A percentile compares a stretch with the other conserved stretches of the same genome.
Conservation (phyloP, 2,888 invertebrate species). For the Sinotaia quadrata region DNA sequence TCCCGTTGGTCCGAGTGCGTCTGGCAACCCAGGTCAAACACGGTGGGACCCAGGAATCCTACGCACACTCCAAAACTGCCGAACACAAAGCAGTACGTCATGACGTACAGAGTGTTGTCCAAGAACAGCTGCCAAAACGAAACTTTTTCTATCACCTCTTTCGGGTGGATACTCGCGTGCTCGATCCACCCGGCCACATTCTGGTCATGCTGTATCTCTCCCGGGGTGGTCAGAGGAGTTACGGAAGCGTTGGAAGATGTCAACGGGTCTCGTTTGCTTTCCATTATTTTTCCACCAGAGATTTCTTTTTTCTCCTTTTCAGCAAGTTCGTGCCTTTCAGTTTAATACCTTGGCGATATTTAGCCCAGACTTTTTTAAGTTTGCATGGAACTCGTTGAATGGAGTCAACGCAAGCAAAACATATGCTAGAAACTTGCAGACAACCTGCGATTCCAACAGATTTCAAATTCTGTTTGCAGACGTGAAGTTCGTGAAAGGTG, state of each 20-base stretch:
- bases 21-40: conserved; percentile 74
- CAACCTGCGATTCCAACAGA: too few species aligned
- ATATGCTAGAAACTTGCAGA: too few species aligned
- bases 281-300: not conserved
- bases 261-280: not conserved
- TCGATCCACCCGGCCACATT: conserved; percentile 30
- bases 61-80: conserved; percentile 75
- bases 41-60: conserved; percentile 74
- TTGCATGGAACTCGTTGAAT: too few species aligned
- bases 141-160: conserved; percentile 42
- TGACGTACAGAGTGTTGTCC: conserved; percentile 70
- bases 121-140: conserved; percentile 69
- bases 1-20: conserved; percentile 70
- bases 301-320: not conserved
- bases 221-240: not conserved
- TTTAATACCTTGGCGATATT: not conserved
- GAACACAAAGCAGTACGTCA: conserved; percentile 73
- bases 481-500: too few species aligned
- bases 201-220: not conserved
- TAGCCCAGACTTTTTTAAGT: too few species aligned
- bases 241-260: not conserved
- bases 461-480: too few species aligned
- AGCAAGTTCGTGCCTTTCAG: not conserved
- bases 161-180: conserved; percentile 31
- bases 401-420: too few species aligned